Base-by-base conservation (phyloP, 2,797 vertebrate species). In the Labroides dimidiatus region DNA sequence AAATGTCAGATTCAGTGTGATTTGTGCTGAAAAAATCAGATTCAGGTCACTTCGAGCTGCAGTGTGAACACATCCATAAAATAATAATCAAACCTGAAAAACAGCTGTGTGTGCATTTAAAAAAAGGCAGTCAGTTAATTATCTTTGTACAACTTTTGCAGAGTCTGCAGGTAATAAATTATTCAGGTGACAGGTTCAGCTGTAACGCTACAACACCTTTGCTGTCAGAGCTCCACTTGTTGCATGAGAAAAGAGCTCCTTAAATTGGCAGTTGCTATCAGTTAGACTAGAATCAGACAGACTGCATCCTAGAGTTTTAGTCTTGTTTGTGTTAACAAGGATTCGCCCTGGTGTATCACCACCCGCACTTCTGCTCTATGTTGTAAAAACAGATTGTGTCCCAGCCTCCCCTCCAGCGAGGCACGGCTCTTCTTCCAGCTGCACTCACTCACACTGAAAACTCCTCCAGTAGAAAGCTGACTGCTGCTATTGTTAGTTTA, bases 391-490 rank as follows among this genome's bases (percentile, higher is more conserved):
- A 84, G 76, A 78, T 20, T 52, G 63, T 21, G 49, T 57, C 61
- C 24, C n/a, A 64, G 41, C 48, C 51, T 73, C 65, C 33, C 39
- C 23, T 54, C 19, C 50, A 24, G 33, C 15, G 60, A 55, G 16
- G 67, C 51, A 39, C 52, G 5, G 13, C 14, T 9, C 54, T 69
- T 36, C 54, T 64, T 69, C 62, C 86, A 91, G 81, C 84, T 84
- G 84, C 77, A 44, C 43, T 17, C 44, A 56, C 63, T 78, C 79
- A 67, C 24, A 24, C 24, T 37, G 6, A 72, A 57, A 60, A 7
- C 68, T 43, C n/a, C 36, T 57, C 1, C 36, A 42, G 27, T 49
- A 33, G 43, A 45, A 64, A 54, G 19, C 33, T 2, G 45, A 60
- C 20, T 13, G 62, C 59, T 8, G 21, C 58, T 78, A 43, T 59